These are phyloP conservation scores for Pachypanchax playfairii DNA, from an alignment of 2,113 vertebrate genomes.

Conservation along the genomic window DNA sequence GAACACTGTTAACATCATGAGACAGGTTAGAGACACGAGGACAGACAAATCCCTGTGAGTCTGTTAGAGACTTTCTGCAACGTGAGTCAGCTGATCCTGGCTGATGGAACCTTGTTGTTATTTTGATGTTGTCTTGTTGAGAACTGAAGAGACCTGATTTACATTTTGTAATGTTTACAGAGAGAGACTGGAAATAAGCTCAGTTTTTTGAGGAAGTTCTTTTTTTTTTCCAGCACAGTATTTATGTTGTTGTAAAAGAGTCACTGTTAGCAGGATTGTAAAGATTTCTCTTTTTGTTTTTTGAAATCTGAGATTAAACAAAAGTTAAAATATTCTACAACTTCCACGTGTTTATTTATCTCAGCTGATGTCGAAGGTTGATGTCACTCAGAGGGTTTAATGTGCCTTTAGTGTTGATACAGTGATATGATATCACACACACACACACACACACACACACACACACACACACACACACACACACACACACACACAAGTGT, in stretches of 20 bases:
- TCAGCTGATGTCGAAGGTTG: constrained; percentile 51
- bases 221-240: constrained; percentile 85
- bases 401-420: no score
- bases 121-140: constrained; percentile 77
- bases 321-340: constrained; percentile 86
- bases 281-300: constrained; percentile 52
- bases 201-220: constrained; percentile 71
- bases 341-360: constrained; percentile 88
- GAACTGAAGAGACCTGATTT: constrained; percentile 83
- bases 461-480: no score
- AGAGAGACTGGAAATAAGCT: constrained; percentile 75
- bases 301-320: constrained; percentile 79
- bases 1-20: constrained; percentile 50
- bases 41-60: no score
- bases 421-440: no score
- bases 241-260: constrained; percentile 97
- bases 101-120: constrained; percentile 72
- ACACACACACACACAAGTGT: no score
- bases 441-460: no score
- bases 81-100: constrained; percentile 85
- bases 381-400: no score
- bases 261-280: constrained; percentile 86
- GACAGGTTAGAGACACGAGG: constrained; percentile 57
- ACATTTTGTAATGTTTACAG: constrained; percentile 82
- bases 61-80: constrained; percentile 90